Evolutionary conservation across 2,797 vertebrate species (phyloP).

Genomic region (Anguilla obscura): DNA sequence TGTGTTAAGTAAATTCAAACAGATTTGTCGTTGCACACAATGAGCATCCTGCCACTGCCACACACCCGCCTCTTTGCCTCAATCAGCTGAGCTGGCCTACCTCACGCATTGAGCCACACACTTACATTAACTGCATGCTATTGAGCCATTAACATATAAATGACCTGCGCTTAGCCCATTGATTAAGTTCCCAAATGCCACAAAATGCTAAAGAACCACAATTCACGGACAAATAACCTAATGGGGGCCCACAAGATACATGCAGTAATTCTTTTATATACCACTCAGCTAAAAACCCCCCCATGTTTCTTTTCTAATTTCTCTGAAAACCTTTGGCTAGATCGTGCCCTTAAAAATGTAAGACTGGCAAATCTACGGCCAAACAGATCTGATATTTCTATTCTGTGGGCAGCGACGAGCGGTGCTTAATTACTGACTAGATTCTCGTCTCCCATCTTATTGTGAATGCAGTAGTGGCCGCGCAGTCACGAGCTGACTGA

Average conservation of each 20-base stretch:
- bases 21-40: not conserved
- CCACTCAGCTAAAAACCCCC: constrained; percentile 62
- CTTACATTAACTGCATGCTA: constrained; percentile 69
- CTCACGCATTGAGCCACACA: constrained; percentile 60
- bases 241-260: constrained; percentile 50
- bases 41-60: not conserved
- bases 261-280: constrained; percentile 55
- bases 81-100: constrained; percentile 47
- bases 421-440: constrained; percentile 15
- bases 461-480: not conserved
- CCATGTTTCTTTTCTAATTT: constrained; percentile 62
- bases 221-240: constrained; percentile 70
- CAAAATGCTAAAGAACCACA: constrained; percentile 74
- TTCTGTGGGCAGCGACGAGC: not conserved
- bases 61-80: constrained; percentile 7
- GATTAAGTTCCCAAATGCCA: constrained; percentile 74
- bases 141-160: constrained; percentile 78
- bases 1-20: not conserved
- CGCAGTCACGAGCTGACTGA: constrained; percentile 14
- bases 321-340: constrained; percentile 43
- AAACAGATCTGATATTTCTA: constrained; percentile 7
- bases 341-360: not conserved
- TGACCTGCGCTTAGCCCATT: constrained; percentile 70
- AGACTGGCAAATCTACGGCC: not conserved
- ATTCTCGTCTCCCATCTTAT: constrained; percentile 9